Evolutionary conservation across 1,140 invertebrate genomes (phyloP).

Genomic region (Drosophila obscura): DNA sequence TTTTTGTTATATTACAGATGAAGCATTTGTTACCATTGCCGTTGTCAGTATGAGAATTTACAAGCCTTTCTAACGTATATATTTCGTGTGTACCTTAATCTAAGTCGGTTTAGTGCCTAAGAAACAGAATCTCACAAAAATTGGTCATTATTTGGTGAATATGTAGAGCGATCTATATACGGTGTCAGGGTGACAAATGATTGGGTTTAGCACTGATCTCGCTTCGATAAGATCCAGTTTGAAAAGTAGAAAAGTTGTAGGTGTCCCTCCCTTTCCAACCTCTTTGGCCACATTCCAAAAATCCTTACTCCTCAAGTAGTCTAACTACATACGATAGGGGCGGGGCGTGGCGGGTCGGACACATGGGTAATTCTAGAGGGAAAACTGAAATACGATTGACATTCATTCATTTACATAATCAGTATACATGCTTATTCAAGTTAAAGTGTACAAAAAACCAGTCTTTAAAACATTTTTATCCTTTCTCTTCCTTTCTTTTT

Average conservation of each 20-base stretch:
- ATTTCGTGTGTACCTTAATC: constrained; percentile 31
- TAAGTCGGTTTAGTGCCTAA: constrained; percentile 54
- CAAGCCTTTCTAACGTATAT: constrained; percentile 60
- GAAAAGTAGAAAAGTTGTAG: constrained; percentile 6
- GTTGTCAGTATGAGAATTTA: constrained; percentile 70
- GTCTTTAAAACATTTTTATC: constrained; percentile 75
- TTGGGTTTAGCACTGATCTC: constrained; percentile 33
- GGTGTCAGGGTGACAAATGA: constrained; percentile 31
- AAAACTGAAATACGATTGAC: constrained; percentile 48
- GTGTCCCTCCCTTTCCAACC: neutral
- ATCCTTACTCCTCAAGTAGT: constrained; percentile 25
- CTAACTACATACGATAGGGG: constrained; percentile 34
- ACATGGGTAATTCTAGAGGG: constrained; percentile 17
- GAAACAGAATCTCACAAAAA: constrained; percentile 70
- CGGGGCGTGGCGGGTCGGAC: neutral
- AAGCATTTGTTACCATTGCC: constrained; percentile 60
- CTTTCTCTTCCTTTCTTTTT: constrained; percentile 14
- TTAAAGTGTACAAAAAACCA: constrained; percentile 82
- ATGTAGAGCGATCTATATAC: constrained; percentile 23
- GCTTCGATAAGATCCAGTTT: constrained; percentile 30
- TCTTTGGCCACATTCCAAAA: neutral
- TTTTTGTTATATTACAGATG: constrained; percentile 71
- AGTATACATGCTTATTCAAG: constrained; percentile 73
- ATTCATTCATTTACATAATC: constrained; percentile 65
- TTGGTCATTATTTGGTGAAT: constrained; percentile 74